phyloP scores from a whole-genome alignment of 53 echinoderm and acorn worm species.

The Apostichopus leukothele region DNA sequence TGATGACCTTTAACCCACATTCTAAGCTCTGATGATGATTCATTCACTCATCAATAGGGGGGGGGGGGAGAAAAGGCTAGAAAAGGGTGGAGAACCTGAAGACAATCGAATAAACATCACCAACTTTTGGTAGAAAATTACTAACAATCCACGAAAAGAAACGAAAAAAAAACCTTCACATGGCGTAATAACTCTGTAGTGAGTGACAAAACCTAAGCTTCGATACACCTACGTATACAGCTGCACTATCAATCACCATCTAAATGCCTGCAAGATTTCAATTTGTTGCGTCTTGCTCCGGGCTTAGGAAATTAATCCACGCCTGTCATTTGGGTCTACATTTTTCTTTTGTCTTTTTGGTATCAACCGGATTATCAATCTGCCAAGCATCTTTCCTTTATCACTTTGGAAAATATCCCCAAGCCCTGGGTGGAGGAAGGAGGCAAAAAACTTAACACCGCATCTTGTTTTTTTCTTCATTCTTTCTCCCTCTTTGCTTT shows the following conservation, averaged over 20 bases:
- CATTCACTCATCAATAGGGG: not conserved
- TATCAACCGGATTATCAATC: constrained; percentile 19
- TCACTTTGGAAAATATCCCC: constrained; percentile 42
- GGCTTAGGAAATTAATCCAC: constrained; percentile 32
- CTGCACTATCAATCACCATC: not conserved
- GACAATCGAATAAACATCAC: constrained; percentile 10
- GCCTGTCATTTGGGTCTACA: constrained; percentile 32
- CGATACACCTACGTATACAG: not conserved
- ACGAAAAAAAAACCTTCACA: not conserved
- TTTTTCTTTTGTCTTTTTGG: constrained; percentile 39
- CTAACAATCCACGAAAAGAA: not conserved
- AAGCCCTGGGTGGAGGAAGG: not conserved
- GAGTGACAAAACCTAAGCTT: not conserved
- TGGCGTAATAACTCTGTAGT: constrained; percentile 2
- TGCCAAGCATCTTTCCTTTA: constrained; percentile 28
- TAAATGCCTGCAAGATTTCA: constrained; percentile 42
- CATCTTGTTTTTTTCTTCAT: not conserved
- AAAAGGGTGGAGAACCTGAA: not conserved
- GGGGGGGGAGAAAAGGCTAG: not conserved
- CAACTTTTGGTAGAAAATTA: not conserved
- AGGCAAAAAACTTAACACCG: not conserved
- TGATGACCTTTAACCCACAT: not conserved
- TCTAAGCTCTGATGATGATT: not conserved
- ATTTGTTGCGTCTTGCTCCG: constrained; percentile 34
- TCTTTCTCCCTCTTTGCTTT: not conserved